Base-by-base conservation (phyloP, 2,888 invertebrate genomes). In the Phymatocera aterrima region DNA sequence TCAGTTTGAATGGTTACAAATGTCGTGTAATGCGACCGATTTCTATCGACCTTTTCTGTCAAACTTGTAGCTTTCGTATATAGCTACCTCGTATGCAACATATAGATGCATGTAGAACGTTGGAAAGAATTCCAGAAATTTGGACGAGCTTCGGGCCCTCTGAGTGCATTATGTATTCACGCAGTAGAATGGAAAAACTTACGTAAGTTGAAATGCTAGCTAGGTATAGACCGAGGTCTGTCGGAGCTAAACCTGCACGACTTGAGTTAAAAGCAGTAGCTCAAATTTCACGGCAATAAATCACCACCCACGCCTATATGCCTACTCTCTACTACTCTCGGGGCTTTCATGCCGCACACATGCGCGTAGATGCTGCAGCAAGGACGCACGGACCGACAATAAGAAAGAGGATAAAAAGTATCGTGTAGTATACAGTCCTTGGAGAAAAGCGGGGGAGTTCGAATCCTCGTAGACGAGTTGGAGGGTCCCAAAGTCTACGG, bases 261-360 rank as follows among this genome's bases (percentile, higher is more conserved):
- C 21, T 12, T 8, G 31, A 34, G 72, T 72, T 72, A 72, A 72
- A 72, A 72, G 72, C 72, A 72, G 72, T 72, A 72, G 72, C 72
- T 72, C 72, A 72, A 72, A 72, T 72, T 72, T 72, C 72, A 72
- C 51, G 34, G 72, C 72, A 18, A 72, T 72, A 72, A 72, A 72
- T 72, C 72, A 72, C 48, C 72, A 48, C 72, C 72, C 72, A 72
- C 72, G 72, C 51, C 48, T 34, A 34, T 72, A 48, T 61, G 54
- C 54, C 6, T n/a, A 54, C 15, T 6, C 18, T 8, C 1, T n/a
- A 54, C 43, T 6, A 12, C 43, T 43, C 61, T 37, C 37, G n/a
- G 18, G 37, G 61, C 24, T 68, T 46, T n/a, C 46, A 34, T 31
- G 34, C 68, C 28, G 43, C 6, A 8, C 28, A 10, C 51, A 51